Percentiles rank a stretch among this genome's conserved stretches.
Conservation (phyloP, 2,888 invertebrate genomes). For the Beris chalybata region DNA sequence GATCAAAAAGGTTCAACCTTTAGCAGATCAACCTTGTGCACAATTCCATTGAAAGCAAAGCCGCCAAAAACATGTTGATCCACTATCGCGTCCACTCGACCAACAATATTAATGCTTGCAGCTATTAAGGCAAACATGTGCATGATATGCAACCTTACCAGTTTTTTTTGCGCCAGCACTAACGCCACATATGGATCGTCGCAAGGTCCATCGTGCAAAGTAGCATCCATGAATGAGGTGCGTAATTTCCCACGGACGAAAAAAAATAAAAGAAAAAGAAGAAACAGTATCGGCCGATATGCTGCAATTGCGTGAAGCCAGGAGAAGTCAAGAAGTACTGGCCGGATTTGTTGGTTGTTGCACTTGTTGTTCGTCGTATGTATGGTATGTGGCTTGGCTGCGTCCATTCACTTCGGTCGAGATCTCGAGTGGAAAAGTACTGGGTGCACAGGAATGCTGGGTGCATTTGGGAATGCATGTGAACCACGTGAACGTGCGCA, state of each 20-base stretch:
- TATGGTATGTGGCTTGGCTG: no score
- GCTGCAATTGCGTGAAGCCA: not conserved
- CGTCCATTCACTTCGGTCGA: constrained; percentile 7
- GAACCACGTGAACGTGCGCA: constrained; percentile 25
- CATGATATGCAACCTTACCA: no score
- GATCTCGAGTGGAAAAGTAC: constrained; percentile 26
- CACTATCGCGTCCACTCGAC: no score
- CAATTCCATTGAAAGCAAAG: no score
- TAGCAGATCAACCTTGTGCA: no score
- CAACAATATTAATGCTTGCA: no score
- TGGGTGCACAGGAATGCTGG: constrained; percentile 28
- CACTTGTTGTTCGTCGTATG: constrained; percentile 9
- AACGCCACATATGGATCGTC: no score
- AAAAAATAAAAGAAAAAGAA: no score
- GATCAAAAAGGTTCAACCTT: no score
- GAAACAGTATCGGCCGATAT: not conserved
- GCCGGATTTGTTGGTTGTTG: constrained; percentile 1
- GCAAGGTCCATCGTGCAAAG: constrained; percentile 1
- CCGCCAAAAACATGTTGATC: no score
- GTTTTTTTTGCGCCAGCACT: no score
- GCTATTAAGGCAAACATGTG: no score
- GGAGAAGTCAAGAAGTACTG: not conserved
- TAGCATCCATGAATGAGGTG: constrained; percentile 26
- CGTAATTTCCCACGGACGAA: constrained; percentile 26
- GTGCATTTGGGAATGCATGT: constrained; percentile 15